A percentile compares a stretch with the other conserved stretches of the same genome.
These are phyloP conservation scores for Paracanthobrama guichenoti DNA, from an alignment of 2,113 vertebrate genomes.

Conservation along the genomic window DNA sequence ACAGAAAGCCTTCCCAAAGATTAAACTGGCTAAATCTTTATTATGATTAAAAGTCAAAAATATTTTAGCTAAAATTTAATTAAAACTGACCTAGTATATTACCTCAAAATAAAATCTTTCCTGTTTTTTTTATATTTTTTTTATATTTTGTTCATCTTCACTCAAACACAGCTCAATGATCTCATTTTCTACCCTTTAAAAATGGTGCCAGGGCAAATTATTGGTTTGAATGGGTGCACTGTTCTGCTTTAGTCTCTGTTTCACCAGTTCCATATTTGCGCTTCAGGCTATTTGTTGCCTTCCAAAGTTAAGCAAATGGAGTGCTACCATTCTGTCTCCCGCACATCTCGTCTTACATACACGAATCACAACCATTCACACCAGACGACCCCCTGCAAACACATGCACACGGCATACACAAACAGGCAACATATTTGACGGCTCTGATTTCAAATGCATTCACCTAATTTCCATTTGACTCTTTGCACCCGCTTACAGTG, in stretches of 20 bases:
- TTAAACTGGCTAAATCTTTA: not conserved
- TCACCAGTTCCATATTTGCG: conserved; percentile 64
- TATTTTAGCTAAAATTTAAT: not conserved
- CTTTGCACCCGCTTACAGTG: conserved; percentile 12
- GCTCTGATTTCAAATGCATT: conserved; percentile 41
- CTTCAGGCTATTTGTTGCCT: conserved; percentile 68
- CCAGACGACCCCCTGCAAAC: not conserved
- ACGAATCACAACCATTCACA: conserved; percentile 51
- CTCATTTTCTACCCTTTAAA: conserved; percentile 64
- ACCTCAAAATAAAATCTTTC: not conserved
- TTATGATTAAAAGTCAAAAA: not conserved
- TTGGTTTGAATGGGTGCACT: conserved; percentile 72
- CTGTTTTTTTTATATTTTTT: conserved; percentile 43
- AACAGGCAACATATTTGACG: conserved; percentile 44
- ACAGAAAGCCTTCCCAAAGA: conserved; percentile 43
- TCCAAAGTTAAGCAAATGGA: conserved; percentile 64
- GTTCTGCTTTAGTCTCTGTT: conserved; percentile 65
- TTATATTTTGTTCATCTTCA: conserved; percentile 21
- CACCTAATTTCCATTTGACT: conserved; percentile 52
- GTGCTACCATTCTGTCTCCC: conserved; percentile 54
- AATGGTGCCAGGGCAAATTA: conserved; percentile 66
- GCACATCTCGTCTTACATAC: conserved; percentile 56
- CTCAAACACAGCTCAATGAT: conserved; percentile 58
- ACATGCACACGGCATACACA: conserved; percentile 31
- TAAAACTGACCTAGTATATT: not conserved